phyloP scores from a whole-genome alignment of 2,888 invertebrate genomes.

The Margaritifera margaritifera region DNA sequence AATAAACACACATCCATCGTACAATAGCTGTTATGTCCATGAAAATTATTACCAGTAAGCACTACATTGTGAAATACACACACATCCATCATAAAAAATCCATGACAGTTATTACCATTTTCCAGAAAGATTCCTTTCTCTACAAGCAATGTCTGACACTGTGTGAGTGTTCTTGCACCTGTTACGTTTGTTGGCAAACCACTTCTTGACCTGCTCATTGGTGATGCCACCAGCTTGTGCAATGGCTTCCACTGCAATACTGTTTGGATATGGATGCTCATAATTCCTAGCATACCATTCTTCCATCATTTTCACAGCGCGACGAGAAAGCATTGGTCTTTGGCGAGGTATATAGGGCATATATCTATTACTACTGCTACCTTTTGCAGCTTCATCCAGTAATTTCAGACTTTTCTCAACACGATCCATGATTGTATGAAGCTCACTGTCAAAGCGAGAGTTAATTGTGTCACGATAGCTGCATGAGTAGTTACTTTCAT shows the following conservation, averaged over 20 bases:
- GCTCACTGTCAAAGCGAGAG: conserved; percentile 44
- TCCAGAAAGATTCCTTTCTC: too few relatives aligned
- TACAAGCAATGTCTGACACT: conserved; percentile 31
- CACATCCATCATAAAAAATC: too few relatives aligned
- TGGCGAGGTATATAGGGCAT: conserved; percentile 11
- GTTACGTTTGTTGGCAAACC: conserved; percentile 65
- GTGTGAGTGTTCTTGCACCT: conserved; percentile 51
- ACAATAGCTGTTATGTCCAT: too few relatives aligned
- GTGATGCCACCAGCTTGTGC: conserved; percentile 47
- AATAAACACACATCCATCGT: background rate
- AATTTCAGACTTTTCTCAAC: conserved; percentile 39
- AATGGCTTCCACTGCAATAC: conserved; percentile 38
- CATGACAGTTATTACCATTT: too few relatives aligned
- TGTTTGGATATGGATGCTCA: conserved; percentile 59
- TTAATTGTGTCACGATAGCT: conserved; percentile 41
- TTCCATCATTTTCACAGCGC: conserved; percentile 46
- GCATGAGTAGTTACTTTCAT: conserved; percentile 22
- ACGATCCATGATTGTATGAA: conserved; percentile 43
- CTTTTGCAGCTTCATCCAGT: conserved; percentile 26
- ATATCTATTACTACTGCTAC: conserved; percentile 10
- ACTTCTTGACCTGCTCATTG: conserved; percentile 60
- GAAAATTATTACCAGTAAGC: too few relatives aligned
- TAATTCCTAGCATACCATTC: conserved; percentile 55
- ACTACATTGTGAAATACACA: background rate
- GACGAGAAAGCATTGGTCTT: conserved; percentile 40